These are phyloP conservation scores for Coracopsis vasa DNA, from an alignment of 2,113 vertebrate species.

Conservation along the genomic window DNA sequence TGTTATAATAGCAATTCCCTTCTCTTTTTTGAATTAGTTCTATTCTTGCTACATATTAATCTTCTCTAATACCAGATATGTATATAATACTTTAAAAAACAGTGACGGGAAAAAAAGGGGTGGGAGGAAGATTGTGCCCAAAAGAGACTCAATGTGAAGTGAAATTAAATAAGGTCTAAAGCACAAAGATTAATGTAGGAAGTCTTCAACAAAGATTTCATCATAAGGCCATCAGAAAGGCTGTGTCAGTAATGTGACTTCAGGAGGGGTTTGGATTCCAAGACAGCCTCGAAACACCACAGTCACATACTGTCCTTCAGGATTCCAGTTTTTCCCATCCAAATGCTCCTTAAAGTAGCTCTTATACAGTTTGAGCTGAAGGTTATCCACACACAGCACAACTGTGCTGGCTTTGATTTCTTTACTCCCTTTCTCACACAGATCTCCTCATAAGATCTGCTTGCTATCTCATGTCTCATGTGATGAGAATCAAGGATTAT, in stretches of 20 bases:
- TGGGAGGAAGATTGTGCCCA: rapidly evolving
- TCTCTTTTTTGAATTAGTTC: neutral
- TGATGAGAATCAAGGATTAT: neutral
- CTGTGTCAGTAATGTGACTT: neutral
- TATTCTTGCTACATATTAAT: neutral
- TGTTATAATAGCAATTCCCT: neutral
- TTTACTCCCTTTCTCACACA: neutral
- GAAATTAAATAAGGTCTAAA: neutral
- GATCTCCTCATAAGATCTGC: neutral
- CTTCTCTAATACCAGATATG: neutral
- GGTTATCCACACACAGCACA: neutral
- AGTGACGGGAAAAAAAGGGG: neutral
- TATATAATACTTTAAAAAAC: neutral
- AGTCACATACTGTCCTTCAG: neutral
- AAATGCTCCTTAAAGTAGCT: neutral
- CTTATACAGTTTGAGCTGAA: neutral
- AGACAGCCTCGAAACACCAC: neutral
- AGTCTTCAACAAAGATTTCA: neutral
- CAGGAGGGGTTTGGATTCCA: neutral
- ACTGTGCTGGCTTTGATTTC: neutral
- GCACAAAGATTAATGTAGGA: neutral
- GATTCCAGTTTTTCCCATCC: neutral
- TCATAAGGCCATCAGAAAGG: neutral
- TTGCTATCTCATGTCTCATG: neutral
- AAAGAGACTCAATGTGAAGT: neutral